Base-by-base conservation (phyloP, 2,797 vertebrate species). In the Xiphorhynchus erythropygius region DNA sequence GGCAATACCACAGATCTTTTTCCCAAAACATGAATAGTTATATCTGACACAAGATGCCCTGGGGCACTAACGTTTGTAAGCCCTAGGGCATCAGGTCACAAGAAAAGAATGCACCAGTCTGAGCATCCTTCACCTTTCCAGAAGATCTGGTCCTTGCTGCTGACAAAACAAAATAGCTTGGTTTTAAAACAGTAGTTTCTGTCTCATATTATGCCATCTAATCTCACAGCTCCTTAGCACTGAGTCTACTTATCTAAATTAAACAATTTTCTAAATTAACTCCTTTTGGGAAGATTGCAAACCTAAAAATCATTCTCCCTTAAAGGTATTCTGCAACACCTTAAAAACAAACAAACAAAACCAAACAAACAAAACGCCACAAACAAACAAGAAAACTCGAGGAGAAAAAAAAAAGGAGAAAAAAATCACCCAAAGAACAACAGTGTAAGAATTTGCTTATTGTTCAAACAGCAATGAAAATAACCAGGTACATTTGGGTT, bases 81-180 rank as follows among this genome's bases (percentile, higher is more conserved):
- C 27, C 52, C 62, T 18, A 18, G 41, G 32, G 80, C 46, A 71
- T 73, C 60, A 87, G 57, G n/a, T 87, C 69, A 94, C 76, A 80
- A 75, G 63, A 60, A 89, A 96, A 91, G 69, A 94, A 97, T 86
- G 78, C 68, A 60, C 52, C n/a, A 44, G 44, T 82, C 37, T 88
- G 71, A 49, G 30, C 47, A 59, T 70, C 57, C 47, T 89, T 87
- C 71, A 75, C 89, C 67, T 76, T 96, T 96, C 96, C 78, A 74
- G 96, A 96, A 97, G 95, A 84, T 96, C 97, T 86, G 60, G 94
- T 90, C 57, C 39, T 80, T 89, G 53, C 52, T 81, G 49, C 49
- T 79, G 76, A 73, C 41, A 68, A 80, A 57, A 41, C 41, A n/a
- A 60, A 46, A n/a, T 35, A 13, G 2, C 5, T 70, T 84, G 47